phyloP scores from a whole-genome alignment of 2,797 vertebrate genomes.

The Falco concolor region DNA sequence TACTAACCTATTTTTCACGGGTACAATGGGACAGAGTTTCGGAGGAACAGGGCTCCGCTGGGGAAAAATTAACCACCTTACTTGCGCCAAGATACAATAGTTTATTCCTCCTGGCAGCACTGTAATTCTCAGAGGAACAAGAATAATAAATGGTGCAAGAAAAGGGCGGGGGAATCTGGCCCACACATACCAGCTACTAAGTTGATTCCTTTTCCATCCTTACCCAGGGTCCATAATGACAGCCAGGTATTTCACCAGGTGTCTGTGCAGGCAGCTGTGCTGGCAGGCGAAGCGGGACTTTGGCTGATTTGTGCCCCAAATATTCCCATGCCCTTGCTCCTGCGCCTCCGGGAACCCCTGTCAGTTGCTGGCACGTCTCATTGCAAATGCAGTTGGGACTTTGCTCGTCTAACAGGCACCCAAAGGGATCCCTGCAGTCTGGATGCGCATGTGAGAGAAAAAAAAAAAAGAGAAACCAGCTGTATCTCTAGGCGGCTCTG shows the following conservation, averaged over 20 bases:
- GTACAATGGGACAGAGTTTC: background rate
- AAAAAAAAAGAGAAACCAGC: accelerated
- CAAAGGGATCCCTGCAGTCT: background rate
- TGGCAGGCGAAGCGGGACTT: background rate
- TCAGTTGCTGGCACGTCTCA: background rate
- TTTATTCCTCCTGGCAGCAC: background rate
- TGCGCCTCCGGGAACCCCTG: background rate
- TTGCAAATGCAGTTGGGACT: background rate
- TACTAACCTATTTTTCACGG: background rate
- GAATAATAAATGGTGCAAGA: accelerated
- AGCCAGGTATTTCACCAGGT: background rate
- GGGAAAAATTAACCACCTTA: background rate
- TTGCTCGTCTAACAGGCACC: background rate
- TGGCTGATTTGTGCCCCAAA: background rate
- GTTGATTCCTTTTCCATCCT: background rate
- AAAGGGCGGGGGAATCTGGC: background rate
- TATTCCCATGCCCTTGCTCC: accelerated
- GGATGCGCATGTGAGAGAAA: no score
- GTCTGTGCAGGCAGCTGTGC: background rate
- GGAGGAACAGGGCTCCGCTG: background rate
- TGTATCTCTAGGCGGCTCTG: accelerated
- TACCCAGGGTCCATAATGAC: background rate
- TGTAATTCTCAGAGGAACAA: background rate
- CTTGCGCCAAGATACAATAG: accelerated
- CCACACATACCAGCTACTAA: background rate